Conservation (phyloP, 2,888 invertebrate species). For the Hoplodrina blanda region DNA sequence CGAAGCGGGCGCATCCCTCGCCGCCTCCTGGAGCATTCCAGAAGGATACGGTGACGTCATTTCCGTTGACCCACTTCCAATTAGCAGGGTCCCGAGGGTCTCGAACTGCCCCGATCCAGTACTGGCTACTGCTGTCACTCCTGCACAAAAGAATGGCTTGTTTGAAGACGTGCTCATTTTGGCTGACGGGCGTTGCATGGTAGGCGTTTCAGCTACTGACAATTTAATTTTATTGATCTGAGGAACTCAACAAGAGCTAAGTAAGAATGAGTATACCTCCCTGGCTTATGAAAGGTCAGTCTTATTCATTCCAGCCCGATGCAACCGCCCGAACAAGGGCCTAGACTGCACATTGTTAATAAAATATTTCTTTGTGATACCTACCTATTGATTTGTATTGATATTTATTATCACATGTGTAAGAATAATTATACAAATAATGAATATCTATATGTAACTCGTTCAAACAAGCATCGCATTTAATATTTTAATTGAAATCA, state of each 20-base stretch:
- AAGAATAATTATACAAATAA: no score
- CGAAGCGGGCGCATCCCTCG: conserved; percentile 96
- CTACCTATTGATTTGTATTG: no score
- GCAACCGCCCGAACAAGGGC: no score
- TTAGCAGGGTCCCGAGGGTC: conserved; percentile 94
- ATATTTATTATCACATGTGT: no score
- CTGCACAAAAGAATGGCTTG: conserved; percentile 79
- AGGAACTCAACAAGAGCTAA: background rate
- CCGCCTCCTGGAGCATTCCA: conserved; percentile 97
- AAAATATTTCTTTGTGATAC: no score
- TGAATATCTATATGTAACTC: no score
- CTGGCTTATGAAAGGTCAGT: background rate
- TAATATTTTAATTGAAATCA: no score
- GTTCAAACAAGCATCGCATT: no score
- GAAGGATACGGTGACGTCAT: conserved; percentile 97
- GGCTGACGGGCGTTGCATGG: no score
- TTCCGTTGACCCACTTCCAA: conserved; percentile 98
- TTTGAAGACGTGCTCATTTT: conserved; percentile 28
- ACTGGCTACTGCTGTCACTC: conserved; percentile 97
- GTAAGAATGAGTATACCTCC: background rate
- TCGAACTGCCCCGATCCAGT: conserved; percentile 98
- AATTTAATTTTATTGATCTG: no score
- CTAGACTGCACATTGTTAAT: no score
- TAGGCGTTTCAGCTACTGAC: no score
- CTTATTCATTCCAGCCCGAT: background rate